A percentile compares a stretch with the other conserved stretches of the same genome.
These are phyloP conservation scores for Mus spretus DNA, from an alignment of 2,797 vertebrate genomes.

Conservation along the genomic window DNA sequence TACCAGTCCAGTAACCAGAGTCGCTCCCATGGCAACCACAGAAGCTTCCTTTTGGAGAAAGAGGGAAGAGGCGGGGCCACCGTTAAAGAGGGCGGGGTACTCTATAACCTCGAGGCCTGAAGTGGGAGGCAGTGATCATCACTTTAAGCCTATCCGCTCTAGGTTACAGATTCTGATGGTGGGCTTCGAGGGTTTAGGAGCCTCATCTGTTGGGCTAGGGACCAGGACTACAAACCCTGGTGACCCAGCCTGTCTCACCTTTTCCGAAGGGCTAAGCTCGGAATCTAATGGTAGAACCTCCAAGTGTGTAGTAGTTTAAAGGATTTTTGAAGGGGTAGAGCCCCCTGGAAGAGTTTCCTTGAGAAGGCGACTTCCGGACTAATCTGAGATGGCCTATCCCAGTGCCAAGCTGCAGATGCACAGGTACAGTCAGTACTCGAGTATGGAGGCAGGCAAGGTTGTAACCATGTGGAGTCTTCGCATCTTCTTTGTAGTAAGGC, in stretches of 20 bases:
- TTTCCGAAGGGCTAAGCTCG: background rate
- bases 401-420: background rate
- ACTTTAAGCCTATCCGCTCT: background rate
- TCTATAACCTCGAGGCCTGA: rapidly evolving
- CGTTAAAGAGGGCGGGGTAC: background rate
- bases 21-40: constrained; percentile 10
- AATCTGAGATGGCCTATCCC: background rate
- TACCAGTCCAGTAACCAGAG: rapidly evolving
- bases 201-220: background rate
- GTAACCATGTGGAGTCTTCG: background rate
- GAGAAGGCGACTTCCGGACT: background rate
- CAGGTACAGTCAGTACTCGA: background rate
- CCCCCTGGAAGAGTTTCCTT: background rate
- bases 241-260: constrained; percentile 38
- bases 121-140: background rate
- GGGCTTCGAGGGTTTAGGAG: background rate
- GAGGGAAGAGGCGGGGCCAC: background rate
- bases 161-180: background rate
- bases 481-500: background rate
- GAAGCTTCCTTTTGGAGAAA: background rate
- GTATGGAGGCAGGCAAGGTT: background rate
- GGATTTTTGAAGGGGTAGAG: background rate
- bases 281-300: background rate
- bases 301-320: background rate
- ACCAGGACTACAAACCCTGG: background rate